phyloP scores from a whole-genome alignment of 2,888 invertebrate genomes.

The Notocelia uddmanniana region DNA sequence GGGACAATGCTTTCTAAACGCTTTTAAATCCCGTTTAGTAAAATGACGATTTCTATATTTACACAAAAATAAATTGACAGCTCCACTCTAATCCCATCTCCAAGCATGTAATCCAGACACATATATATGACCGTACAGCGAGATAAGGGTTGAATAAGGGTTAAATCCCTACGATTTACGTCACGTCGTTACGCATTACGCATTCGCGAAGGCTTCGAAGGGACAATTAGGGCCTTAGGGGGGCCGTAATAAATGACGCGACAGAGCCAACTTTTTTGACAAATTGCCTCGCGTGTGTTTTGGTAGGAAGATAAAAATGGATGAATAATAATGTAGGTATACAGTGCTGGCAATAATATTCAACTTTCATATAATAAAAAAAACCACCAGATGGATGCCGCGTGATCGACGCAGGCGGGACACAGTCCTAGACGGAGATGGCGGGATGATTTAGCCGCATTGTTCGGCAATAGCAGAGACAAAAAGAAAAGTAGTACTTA shows the following conservation, averaged over 20 bases:
- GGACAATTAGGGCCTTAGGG: conserved; percentile 43
- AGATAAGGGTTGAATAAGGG: conserved; percentile 43
- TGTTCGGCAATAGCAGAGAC: no score
- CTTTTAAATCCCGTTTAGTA: neutral
- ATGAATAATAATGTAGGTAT: neutral
- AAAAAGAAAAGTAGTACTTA: no score
- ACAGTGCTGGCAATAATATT: neutral
- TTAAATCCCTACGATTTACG: conserved; percentile 45
- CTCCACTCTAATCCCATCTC: conserved; percentile 14
- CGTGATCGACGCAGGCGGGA: no score
- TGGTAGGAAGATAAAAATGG: neutral
- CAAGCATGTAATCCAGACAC: conserved; percentile 12
- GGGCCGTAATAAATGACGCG: conserved; percentile 39
- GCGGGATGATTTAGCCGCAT: no score
- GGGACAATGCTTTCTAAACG: no score
- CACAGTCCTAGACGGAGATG: no score
- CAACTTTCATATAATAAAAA: no score
- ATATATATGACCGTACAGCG: conserved; percentile 22
- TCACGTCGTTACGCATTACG: conserved; percentile 43
- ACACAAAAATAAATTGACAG: neutral
- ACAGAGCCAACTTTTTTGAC: conserved; percentile 44
- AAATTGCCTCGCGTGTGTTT: conserved; percentile 32
- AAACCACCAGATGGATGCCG: no score
- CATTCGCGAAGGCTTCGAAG: conserved; percentile 43
- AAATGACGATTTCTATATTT: neutral